Conservation (phyloP, 1,140 invertebrate genomes). For the Caenorhabditis briggsae region DNA sequence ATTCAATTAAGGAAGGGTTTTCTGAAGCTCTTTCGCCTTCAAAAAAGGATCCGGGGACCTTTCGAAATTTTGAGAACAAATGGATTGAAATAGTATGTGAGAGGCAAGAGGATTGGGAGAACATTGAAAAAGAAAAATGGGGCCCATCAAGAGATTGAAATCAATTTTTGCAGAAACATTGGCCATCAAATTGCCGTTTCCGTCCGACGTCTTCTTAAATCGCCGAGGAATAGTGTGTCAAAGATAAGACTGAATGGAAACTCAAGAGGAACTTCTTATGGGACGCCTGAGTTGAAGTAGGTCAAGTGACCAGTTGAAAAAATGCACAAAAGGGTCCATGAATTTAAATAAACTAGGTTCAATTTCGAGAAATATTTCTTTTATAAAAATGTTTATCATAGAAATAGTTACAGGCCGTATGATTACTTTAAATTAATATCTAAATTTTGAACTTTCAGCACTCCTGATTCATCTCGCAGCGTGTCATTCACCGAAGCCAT, state of each 20-base stretch:
- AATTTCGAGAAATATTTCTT: too few species aligned
- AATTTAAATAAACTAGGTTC: too few species aligned
- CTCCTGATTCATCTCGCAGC: slow-evolving; percentile 59
- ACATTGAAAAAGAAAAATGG: not conserved
- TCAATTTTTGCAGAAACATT: slow-evolving; percentile 59
- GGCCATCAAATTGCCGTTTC: slow-evolving; percentile 60
- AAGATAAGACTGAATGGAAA: slow-evolving; percentile 39
- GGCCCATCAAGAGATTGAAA: slow-evolving; percentile 7
- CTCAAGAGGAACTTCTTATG: slow-evolving; percentile 1
- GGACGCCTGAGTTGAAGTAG: slow-evolving; percentile 43
- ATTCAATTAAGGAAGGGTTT: slow-evolving; percentile 1
- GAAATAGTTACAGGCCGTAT: not conserved
- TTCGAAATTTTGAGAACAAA: slow-evolving; percentile 35
- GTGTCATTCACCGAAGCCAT: slow-evolving; percentile 61
- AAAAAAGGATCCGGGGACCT: not conserved
- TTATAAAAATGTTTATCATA: too few species aligned
- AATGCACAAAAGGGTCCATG: not conserved
- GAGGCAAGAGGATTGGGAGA: not conserved
- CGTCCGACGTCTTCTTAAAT: slow-evolving; percentile 57
- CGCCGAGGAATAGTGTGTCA: slow-evolving; percentile 53
- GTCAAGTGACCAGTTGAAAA: not conserved
- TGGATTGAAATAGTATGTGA: not conserved
- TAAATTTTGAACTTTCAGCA: not conserved
- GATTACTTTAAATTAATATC: too few species aligned
- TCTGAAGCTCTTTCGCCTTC: slow-evolving; percentile 14